These are phyloP conservation scores for Oceanites oceanicus DNA, from an alignment of 2,113 vertebrate species.

Conservation along the genomic window DNA sequence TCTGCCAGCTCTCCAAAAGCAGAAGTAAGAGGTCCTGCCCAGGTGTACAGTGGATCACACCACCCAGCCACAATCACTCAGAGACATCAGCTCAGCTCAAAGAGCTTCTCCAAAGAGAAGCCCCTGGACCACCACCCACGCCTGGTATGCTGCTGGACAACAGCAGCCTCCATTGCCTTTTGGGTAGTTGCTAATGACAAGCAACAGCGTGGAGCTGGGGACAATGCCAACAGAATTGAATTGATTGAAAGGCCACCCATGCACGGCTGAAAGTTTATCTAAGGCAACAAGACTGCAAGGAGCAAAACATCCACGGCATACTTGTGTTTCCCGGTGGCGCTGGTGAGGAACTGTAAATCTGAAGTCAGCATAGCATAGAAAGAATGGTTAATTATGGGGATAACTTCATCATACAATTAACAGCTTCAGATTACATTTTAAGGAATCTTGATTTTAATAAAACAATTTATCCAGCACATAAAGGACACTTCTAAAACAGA, in stretches of 20 bases:
- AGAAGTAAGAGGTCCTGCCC: neutral
- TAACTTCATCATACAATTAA: neutral
- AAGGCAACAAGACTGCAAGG: neutral
- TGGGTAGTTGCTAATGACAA: neutral
- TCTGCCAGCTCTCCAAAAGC: neutral
- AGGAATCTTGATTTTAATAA: neutral
- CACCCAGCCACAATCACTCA: neutral
- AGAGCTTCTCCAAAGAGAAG: neutral
- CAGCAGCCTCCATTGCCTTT: neutral
- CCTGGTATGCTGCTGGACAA: neutral
- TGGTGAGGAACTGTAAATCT: neutral
- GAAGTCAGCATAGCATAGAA: neutral
- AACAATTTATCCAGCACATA: neutral
- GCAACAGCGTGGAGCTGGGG: neutral
- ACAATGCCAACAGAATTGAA: neutral
- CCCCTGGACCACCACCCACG: rapidly evolving
- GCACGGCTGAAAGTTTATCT: neutral
- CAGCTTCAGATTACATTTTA: neutral
- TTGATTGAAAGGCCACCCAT: neutral
- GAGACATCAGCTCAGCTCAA: neutral
- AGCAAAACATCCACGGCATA: neutral
- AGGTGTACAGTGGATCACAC: neutral
- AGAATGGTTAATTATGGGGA: neutral
- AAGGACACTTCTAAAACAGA: neutral
- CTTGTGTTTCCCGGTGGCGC: neutral